Evolutionary conservation across 2,113 vertebrate genomes (phyloP).

Genomic region (Dicrurus megarhynchus): DNA sequence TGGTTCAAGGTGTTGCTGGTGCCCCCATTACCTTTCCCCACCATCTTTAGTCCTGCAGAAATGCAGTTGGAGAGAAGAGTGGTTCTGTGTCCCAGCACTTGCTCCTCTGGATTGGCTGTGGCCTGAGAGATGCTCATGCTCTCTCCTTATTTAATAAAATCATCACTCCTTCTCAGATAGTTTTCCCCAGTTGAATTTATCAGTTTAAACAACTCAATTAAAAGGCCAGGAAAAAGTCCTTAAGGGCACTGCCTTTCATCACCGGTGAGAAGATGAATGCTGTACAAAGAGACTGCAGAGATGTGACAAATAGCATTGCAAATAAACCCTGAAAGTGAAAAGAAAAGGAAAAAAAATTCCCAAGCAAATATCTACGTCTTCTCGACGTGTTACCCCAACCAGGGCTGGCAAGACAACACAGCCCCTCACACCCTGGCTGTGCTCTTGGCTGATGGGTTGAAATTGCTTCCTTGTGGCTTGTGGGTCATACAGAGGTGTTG

Average conservation of each 20-base stretch:
- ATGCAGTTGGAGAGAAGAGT: not conserved
- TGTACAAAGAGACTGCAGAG: not conserved
- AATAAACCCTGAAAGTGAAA: not conserved
- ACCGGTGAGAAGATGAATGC: not conserved
- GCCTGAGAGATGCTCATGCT: not conserved
- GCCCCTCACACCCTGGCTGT: not conserved
- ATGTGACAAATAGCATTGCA: not conserved
- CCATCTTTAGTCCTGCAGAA: not conserved
- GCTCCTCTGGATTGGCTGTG: not conserved
- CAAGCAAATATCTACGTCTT: not conserved
- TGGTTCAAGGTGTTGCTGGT: not conserved
- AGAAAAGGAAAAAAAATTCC: not conserved
- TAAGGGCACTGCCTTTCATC: not conserved
- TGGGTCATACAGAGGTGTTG: not conserved
- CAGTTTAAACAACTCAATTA: slow-evolving; percentile 19
- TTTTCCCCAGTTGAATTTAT: not conserved
- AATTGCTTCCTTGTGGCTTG: not conserved
- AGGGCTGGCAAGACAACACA: not conserved
- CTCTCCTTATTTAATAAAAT: not conserved
- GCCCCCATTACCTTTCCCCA: not conserved
- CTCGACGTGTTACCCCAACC: not conserved
- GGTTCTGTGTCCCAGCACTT: not conserved
- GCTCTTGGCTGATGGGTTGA: not conserved
- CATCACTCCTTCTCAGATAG: not conserved
- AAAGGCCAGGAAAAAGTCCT: not conserved